These are phyloP conservation scores for Sisor rabdophorus DNA, from an alignment of 2,113 vertebrate genomes.

Conservation along the genomic window DNA sequence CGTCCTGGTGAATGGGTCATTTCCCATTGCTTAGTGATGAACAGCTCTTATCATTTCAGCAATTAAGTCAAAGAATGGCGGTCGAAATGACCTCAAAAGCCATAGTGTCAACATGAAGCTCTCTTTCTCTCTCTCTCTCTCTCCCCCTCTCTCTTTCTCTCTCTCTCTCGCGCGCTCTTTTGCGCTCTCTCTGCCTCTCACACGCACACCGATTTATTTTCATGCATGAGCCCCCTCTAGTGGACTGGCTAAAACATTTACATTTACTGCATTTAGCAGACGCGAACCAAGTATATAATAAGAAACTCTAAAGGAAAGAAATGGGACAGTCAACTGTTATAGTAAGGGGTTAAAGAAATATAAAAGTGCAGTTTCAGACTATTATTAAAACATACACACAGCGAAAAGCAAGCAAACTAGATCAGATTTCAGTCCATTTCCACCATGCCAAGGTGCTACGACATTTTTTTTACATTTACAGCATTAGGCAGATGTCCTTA, in stretches of 20 bases:
- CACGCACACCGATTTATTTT: neutral
- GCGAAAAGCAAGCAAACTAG: too few species aligned
- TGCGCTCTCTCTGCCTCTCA: neutral
- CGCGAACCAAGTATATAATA: too few species aligned
- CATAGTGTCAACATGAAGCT: neutral
- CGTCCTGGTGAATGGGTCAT: neutral
- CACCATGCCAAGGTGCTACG: too few species aligned
- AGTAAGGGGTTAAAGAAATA: too few species aligned
- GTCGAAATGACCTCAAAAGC: neutral
- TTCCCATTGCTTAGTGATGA: neutral
- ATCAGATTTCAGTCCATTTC: too few species aligned
- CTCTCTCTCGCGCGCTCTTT: neutral
- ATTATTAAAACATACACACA: too few species aligned
- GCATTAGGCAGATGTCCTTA: too few species aligned
- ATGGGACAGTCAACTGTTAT: too few species aligned
- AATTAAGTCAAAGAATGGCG: conserved; percentile 1
- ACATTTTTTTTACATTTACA: too few species aligned
- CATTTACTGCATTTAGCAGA: too few species aligned
- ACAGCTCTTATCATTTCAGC: conserved; percentile 15
- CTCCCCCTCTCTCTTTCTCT: neutral
- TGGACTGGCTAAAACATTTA: conserved; percentile 23
- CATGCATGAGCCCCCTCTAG: conserved; percentile 29
- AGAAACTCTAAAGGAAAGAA: too few species aligned
- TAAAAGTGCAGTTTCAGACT: too few species aligned
- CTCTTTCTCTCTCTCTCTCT: neutral